Base-by-base conservation (phyloP, 2,888 invertebrate species). In the Rhodophaea formosa region DNA sequence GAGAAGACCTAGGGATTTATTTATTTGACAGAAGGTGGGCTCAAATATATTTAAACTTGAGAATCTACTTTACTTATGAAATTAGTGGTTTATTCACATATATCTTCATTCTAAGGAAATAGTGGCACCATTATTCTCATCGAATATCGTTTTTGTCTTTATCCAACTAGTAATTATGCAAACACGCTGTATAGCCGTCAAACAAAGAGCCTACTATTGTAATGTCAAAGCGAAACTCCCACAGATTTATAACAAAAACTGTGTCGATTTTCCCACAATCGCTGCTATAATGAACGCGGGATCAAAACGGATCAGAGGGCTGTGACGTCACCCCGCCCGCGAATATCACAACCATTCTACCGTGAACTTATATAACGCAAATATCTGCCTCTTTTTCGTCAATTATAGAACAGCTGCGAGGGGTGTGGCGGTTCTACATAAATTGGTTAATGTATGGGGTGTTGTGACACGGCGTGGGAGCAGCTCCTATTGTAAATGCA, bases 391-490 rank as follows among this genome's bases (percentile, higher is more conserved):
- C 29, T 15, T 16, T 23, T 42, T 30, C 55, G 47, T 32, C 45
- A 58, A 17, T 42, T 55, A 39, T 30, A 57, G 56, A 15, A 51
- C 53, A 55, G 57, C 43, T 53, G 53, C 15, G 43, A 47, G 59
- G 62, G 65, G 64, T 60, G 64, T 58, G 60, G 65, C 59, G 65
- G 82, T 45, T 77, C 77, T 63, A 8, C 8, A 57, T 69, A 71
- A 8, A 64, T 56, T 80, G 79, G 86, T 64, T 59, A 45, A 65
- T 71, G 72, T 80, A 82, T 80, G 74, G 90, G 88, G 88, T 90
- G 88, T 89, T 88, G 81, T 89, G 89, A 89, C 89, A 86, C 73
- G 81, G 88, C 88, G 91, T 90, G 91, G 91, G 90, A 89, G 88
- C 85, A 68, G 81, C 76, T 72, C 82, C 81, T 76, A 88, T 90